A percentile compares a stretch with the other conserved stretches of the same genome.
Conservation (phyloP, 2,888 invertebrate species). For the Syritta pipiens region DNA sequence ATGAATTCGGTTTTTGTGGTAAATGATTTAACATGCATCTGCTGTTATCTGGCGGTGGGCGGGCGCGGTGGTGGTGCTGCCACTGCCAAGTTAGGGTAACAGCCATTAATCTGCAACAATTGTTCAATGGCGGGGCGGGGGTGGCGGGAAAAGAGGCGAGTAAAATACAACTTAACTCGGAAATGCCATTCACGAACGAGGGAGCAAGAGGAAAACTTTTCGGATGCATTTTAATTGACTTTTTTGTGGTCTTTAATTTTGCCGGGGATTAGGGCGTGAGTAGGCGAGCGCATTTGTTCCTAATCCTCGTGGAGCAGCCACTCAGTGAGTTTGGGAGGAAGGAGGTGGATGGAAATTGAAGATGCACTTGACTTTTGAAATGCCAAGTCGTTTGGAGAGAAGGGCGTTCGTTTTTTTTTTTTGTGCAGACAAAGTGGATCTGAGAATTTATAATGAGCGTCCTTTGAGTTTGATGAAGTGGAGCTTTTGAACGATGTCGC, state of each 20-base stretch:
- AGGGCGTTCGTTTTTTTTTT: no score
- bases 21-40: slow-evolving; percentile 69
- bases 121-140: slow-evolving; percentile 23
- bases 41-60: slow-evolving; percentile 48
- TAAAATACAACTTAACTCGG: slow-evolving; percentile 40
- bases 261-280: slow-evolving; percentile 8
- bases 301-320: no score
- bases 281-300: slow-evolving; percentile 2
- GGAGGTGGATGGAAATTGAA: slow-evolving; percentile 7
- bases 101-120: slow-evolving; percentile 67
- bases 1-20: slow-evolving; percentile 68
- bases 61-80: slow-evolving; percentile 11
- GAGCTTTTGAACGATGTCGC: no score
- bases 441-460: no score
- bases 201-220: slow-evolving; percentile 42
- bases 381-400: background rate
- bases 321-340: background rate
- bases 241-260: slow-evolving; percentile 61
- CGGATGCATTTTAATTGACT: slow-evolving; percentile 68
- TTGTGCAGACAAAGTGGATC: no score
- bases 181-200: slow-evolving; percentile 47
- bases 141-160: slow-evolving; percentile 9
- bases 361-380: slow-evolving; percentile 34
- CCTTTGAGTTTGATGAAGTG: no score
- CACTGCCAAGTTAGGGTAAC: slow-evolving; percentile 54